Percentiles rank a stretch among this genome's conserved stretches.
phyloP scores from a whole-genome alignment of 2,888 invertebrate genomes.

The Tuberolachnus salignus region DNA sequence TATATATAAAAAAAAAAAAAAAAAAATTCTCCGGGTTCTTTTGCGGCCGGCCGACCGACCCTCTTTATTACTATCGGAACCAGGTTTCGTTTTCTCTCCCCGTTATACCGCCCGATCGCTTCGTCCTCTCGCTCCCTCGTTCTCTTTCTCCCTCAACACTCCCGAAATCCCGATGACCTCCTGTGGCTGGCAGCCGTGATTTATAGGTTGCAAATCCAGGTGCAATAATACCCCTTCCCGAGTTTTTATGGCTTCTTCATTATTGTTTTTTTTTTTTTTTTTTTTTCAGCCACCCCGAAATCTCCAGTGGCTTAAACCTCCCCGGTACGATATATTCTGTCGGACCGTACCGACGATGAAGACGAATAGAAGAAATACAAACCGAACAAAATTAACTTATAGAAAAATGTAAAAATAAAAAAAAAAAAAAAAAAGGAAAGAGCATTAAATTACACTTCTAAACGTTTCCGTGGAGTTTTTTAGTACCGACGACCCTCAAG shows the following conservation, averaged over 20 bases:
- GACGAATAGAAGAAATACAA: too few species aligned
- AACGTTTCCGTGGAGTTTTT: too few species aligned
- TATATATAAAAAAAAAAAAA: not conserved
- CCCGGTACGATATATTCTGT: too few species aligned
- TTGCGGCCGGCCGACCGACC: slow-evolving; percentile 29
- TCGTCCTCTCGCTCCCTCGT: not conserved
- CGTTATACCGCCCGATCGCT: too few species aligned
- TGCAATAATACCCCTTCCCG: slow-evolving; percentile 45
- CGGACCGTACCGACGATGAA: too few species aligned
- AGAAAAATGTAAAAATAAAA: too few species aligned
- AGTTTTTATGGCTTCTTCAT: slow-evolving; percentile 54
- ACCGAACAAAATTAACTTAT: too few species aligned
- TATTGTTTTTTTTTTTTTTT: slow-evolving; percentile 46
- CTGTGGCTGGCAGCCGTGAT: slow-evolving; percentile 50
- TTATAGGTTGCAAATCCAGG: slow-evolving; percentile 52
- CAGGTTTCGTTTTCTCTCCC: slow-evolving; percentile 38
- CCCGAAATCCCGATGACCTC: not conserved
- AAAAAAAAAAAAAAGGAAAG: too few species aligned
- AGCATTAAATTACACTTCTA: too few species aligned
- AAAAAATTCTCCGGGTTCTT: slow-evolving; percentile 32
- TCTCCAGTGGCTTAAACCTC: slow-evolving; percentile 37
- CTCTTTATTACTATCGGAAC: slow-evolving; percentile 54
- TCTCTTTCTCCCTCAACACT: not conserved
- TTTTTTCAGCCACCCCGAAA: not conserved
- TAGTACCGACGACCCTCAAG: too few species aligned